Percentiles rank a stretch among this genome's conserved stretches.
phyloP scores from a whole-genome alignment of 2,888 invertebrate genomes.

The Rhagium mordax region DNA sequence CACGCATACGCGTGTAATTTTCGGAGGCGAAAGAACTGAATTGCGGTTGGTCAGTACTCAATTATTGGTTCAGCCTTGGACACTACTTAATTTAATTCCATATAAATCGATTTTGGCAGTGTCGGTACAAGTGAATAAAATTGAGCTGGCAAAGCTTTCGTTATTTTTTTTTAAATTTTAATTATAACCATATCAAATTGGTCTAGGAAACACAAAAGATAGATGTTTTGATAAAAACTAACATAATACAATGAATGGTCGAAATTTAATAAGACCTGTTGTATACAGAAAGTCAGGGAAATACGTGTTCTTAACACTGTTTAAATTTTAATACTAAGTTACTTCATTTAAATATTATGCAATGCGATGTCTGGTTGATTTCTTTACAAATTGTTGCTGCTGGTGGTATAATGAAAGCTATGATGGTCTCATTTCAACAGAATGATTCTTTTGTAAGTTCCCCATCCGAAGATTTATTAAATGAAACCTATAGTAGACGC shows the following conservation, averaged over 20 bases:
- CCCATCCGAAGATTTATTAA: too few relatives aligned
- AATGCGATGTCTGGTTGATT: too few relatives aligned
- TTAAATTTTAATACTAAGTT: neutral
- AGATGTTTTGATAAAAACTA: neutral
- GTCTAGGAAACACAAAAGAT: neutral
- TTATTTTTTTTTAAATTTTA: neutral
- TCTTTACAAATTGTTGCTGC: too few relatives aligned
- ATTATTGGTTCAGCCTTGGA: constrained; percentile 6
- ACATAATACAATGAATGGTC: neutral
- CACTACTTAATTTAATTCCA: neutral
- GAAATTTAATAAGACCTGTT: neutral
- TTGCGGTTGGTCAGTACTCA: constrained; percentile 18
- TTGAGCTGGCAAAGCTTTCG: neutral
- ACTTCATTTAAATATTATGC: too few relatives aligned
- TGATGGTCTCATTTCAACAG: too few relatives aligned
- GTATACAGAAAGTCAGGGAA: neutral
- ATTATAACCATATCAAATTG: neutral
- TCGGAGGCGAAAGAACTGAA: neutral
- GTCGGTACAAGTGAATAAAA: neutral
- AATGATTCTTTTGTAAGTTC: too few relatives aligned
- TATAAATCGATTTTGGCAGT: constrained; percentile 1
- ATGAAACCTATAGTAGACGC: too few relatives aligned
- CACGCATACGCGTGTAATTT: constrained; percentile 1
- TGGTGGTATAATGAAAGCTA: too few relatives aligned
- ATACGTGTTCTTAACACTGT: neutral